Base-by-base conservation (phyloP, 2,888 invertebrate species). In the Sepioteuthis lessoniana region DNA sequence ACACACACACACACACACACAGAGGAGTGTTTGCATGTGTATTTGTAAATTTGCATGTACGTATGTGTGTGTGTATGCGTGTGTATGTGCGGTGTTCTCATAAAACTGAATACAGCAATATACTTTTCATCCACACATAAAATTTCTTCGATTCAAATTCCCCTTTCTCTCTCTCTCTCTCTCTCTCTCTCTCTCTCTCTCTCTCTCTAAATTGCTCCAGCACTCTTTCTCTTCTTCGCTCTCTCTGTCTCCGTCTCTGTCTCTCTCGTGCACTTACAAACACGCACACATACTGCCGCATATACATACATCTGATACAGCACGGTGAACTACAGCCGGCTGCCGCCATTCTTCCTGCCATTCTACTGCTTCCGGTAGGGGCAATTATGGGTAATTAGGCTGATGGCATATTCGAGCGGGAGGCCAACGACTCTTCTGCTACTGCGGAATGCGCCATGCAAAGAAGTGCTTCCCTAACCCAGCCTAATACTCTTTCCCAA, bases 401-500 rank as follows among this genome's bases (percentile, higher is more conserved):
- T 76, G 76, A 76, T 76, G 76, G 76, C 76, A 76, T 76, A 76
- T 76, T 76, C 76, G 76, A 76, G 76, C 76, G 76, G n/a, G 76
- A 76, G 76, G 76, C 76, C 76, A 76, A 76, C 76, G n/a, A 35
- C 76, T 76, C 76, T 76, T n/a, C 76, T 76, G 76, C 76, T 76
- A 76, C 76, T 19, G n/a, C 76, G 76, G 76, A 76, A 76, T 76
- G 76, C 76, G 76, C n/a, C 19, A 76, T 35, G 76, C 76, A 35
- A 76, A 76, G n/a, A 16, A 76, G 76, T 35, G 76, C 76, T 3
- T 76, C 35, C 76, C 76, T 76, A n/a, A n/a, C 76, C 76, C 76
- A 76, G 76, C 76, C 76, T 76, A 35, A 76, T 76, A 76, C 76
- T n/a, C 76, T 76, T 76, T 76, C 76, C 76, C 76, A 76, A 76